Evolutionary conservation across 2,888 invertebrate genomes (phyloP), one percentile per base, ranked within the genome.

Genomic region (Timema cristinae): DNA sequence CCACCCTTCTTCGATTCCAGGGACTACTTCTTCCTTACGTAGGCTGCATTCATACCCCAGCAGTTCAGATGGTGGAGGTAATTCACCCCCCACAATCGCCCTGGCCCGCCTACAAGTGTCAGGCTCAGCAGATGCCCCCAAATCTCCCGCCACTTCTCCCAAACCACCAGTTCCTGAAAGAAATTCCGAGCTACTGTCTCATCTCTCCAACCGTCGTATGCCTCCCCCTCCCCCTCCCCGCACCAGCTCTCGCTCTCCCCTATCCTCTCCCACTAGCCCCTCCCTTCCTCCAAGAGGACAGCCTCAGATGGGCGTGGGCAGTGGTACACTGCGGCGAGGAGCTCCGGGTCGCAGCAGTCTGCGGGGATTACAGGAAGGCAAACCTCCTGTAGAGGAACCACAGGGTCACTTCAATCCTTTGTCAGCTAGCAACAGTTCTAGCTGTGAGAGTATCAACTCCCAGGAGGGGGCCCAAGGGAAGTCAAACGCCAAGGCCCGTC

Each of bases 191-290:
- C 84, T 93, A 73, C 85, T 92, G 73, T 90, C 91, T 73, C 84
- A 92, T 80, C 88, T 90, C 66, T 87, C 87, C 15, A 88, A 89
- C 73, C 89, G 92, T 78, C 87, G 93, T 70, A 90, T 93, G 66
- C 95, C 95, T 8, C 95, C 95, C 16, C 95, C 93, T n/a, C 93
- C 95, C 50, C 95, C 95, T 50, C 95, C 95, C n/a, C 87, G 95
- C 76, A 94, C 94, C 77, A 93, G 93, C 77, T 94, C 94, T 68
- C 91, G 93, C 79, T 94, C 94, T 16, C 95, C 95, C 0, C 84
- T 94, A 78, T 91, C 93, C 48, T 94, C 94, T 67, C 94, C 95
- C 32, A 91, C 93, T 63, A 89, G 91, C 75, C 89, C 91, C 47
- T 86, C 88, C 78, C 82, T 89, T 72, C 89, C 91, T 5, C 87